These are phyloP conservation scores for Goniozus legneri DNA, from an alignment of 1,140 invertebrate species.

Conservation along the genomic window DNA sequence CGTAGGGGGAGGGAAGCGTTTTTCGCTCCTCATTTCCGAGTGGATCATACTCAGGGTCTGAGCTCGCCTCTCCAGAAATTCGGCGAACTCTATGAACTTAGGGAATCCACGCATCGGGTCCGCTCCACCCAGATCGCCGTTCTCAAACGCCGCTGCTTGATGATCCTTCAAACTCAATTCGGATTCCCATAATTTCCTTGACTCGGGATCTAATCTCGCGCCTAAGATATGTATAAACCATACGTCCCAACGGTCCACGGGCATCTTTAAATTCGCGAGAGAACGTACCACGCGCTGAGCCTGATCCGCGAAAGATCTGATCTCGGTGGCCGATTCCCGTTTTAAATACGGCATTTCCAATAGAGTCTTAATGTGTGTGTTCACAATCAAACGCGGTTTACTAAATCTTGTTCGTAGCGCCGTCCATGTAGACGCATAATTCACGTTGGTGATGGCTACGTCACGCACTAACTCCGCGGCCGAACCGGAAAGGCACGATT, in stretches of 20 bases:
- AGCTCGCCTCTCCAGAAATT: not conserved
- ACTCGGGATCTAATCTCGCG: not conserved
- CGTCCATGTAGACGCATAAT: not conserved
- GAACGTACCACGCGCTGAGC: not conserved
- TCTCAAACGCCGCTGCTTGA: not conserved
- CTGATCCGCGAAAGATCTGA: not conserved
- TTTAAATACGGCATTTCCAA: not conserved
- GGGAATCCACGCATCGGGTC: not conserved
- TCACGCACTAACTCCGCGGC: not conserved
- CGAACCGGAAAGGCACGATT: not conserved
- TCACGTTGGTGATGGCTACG: not conserved
- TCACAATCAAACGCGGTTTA: not conserved
- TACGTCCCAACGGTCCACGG: not conserved
- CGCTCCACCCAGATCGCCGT: not conserved
- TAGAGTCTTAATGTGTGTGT: not conserved
- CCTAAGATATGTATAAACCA: not conserved
- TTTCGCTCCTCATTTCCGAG: not conserved
- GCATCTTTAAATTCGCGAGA: not conserved
- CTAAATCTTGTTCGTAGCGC: not conserved
- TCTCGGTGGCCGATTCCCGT: not conserved
- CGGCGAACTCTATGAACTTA: not conserved
- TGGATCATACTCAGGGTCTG: not conserved
- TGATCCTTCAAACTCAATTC: constrained; percentile 3
- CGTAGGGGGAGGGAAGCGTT: too few relatives aligned
- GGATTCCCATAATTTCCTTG: constrained; percentile 2